phyloP scores from a whole-genome alignment of 1,140 invertebrate genomes.

The Berghia stephanieae region DNA sequence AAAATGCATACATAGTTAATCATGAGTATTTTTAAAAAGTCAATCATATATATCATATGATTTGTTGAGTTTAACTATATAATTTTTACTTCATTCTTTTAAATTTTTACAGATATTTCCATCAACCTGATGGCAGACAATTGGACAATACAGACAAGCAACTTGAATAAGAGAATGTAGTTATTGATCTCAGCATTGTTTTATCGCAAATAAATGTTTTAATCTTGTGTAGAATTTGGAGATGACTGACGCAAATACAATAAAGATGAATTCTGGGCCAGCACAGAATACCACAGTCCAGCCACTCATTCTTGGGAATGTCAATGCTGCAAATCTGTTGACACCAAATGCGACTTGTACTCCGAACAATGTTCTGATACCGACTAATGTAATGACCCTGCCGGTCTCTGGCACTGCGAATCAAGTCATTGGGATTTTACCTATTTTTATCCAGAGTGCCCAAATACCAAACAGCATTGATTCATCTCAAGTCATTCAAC shows the following conservation, averaged over 20 bases:
- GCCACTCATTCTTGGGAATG: background rate
- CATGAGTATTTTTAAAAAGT: too few relatives aligned
- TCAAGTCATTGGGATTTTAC: background rate
- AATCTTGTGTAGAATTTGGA: background rate
- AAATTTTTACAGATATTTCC: too few relatives aligned
- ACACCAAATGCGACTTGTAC: background rate
- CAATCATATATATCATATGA: too few relatives aligned
- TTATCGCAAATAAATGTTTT: background rate
- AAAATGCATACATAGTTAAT: too few relatives aligned
- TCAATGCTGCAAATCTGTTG: slow-evolving; percentile 1
- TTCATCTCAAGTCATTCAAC: background rate
- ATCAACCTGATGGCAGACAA: background rate
- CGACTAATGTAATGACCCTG: background rate
- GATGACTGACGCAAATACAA: background rate
- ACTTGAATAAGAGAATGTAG: background rate
- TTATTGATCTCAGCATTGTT: background rate
- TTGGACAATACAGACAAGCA: background rate
- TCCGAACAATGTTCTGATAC: background rate
- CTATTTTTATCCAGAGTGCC: background rate
- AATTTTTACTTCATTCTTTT: too few relatives aligned
- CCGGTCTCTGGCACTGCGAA: too few relatives aligned
- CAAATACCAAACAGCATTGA: background rate
- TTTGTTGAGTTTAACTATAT: too few relatives aligned
- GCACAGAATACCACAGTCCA: background rate
- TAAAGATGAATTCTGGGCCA: background rate